These are phyloP conservation scores for Antheraea assamensis DNA, from an alignment of 2,888 invertebrate genomes.

Conservation along the genomic window DNA sequence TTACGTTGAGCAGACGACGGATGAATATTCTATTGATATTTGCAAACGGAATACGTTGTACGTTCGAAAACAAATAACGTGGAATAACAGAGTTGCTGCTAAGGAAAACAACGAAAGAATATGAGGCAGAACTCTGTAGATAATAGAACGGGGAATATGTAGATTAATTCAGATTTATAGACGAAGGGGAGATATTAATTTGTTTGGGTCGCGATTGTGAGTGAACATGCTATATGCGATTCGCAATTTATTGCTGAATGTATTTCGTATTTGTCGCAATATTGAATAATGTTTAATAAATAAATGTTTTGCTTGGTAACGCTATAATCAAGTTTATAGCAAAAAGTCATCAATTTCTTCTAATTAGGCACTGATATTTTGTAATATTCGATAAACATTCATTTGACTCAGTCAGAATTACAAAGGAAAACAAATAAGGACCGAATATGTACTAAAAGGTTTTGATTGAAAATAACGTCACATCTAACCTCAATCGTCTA, in stretches of 20 bases:
- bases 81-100: conserved; percentile 28
- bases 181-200: conserved; percentile 11
- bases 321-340: not conserved
- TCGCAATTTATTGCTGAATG: conserved; percentile 1
- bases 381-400: not conserved
- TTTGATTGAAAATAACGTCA: no score
- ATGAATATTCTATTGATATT: conserved; percentile 67
- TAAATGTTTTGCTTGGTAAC: not conserved
- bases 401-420: not conserved
- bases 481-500: no score
- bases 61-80: conserved; percentile 35
- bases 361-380: not conserved
- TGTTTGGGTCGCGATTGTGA: not conserved
- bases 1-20: conserved; percentile 50
- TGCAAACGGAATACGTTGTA: conserved; percentile 42
- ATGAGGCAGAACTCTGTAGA: conserved; percentile 17
- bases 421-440: no score
- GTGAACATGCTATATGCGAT: not conserved
- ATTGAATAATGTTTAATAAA: not conserved
- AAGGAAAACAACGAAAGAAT: conserved; percentile 22
- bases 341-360: not conserved
- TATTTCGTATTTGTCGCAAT: not conserved
- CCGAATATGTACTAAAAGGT: no score
- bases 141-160: conserved; percentile 20
- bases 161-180: conserved; percentile 24